phyloP scores from a whole-genome alignment of 2,113 vertebrate genomes.

The Athene noctua region DNA sequence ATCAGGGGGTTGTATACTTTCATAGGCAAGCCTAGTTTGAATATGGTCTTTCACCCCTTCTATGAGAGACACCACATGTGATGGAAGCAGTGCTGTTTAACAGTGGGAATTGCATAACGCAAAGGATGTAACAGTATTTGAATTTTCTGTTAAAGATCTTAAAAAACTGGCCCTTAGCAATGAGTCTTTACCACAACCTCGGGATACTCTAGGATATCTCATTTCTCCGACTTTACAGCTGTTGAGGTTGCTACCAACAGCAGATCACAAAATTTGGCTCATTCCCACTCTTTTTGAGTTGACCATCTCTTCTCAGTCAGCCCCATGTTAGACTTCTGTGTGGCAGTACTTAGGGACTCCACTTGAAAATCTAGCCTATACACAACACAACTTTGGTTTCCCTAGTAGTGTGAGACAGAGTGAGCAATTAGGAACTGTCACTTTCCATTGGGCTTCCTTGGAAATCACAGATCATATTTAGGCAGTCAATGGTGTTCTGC shows the following conservation, averaged over 20 bases:
- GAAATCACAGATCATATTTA: not conserved
- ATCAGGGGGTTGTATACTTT: not conserved
- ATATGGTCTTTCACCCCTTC: not conserved
- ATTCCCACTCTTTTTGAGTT: not conserved
- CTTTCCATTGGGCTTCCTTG: not conserved
- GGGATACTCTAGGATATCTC: not conserved
- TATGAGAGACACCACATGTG: not conserved
- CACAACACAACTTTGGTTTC: not conserved
- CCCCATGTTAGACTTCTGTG: not conserved
- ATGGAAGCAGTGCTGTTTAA: not conserved
- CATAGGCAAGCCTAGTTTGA: not conserved
- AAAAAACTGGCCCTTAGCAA: not conserved
- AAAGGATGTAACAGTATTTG: not conserved
- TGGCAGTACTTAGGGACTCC: not conserved
- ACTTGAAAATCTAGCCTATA: not conserved
- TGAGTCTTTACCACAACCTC: not conserved
- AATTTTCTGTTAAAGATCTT: not conserved
- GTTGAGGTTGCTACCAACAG: not conserved
- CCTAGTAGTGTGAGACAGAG: not conserved
- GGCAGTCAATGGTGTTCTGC: not conserved
- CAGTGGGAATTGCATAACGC: accelerated
- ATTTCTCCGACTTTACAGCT: not conserved
- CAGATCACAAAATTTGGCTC: not conserved
- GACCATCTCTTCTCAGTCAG: not conserved
- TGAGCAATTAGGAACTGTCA: accelerated